These are phyloP conservation scores for Notothenia coriiceps DNA, from an alignment of 2,113 vertebrate species.

Conservation along the genomic window DNA sequence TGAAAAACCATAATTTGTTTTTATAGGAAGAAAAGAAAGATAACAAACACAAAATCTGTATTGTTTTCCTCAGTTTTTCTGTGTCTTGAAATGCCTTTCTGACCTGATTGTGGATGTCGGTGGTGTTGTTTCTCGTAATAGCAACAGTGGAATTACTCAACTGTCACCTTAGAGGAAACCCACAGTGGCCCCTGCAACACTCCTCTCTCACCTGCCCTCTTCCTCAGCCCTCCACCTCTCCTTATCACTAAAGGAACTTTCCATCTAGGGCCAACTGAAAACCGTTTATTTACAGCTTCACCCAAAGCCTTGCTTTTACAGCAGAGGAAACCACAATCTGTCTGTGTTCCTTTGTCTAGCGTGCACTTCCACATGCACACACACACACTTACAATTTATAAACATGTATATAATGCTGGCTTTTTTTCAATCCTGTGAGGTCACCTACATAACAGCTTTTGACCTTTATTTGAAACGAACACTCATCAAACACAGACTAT, in stretches of 20 bases:
- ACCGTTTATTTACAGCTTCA: constrained; percentile 75
- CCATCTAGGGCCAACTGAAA: constrained; percentile 78
- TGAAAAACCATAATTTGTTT: neutral
- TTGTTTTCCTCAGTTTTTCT: constrained; percentile 27
- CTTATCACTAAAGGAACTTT: constrained; percentile 76
- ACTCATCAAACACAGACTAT: constrained; percentile 6
- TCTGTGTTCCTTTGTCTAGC: constrained; percentile 55
- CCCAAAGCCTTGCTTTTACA: constrained; percentile 53
- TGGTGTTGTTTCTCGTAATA: constrained; percentile 58
- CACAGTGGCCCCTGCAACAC: constrained; percentile 35
- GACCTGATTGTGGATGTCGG: constrained; percentile 47
- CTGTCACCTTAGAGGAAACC: constrained; percentile 69
- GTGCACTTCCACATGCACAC: neutral
- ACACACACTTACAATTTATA: neutral
- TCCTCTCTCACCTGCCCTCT: constrained; percentile 51
- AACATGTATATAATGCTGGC: neutral
- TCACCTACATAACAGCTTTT: constrained; percentile 14
- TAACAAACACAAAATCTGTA: constrained; percentile 1
- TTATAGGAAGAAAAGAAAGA: neutral
- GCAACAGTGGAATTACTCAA: constrained; percentile 64
- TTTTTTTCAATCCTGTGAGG: constrained; percentile 31
- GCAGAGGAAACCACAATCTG: constrained; percentile 76
- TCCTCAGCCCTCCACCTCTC: constrained; percentile 40
- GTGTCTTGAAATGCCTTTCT: constrained; percentile 24
- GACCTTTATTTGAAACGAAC: constrained; percentile 13